Evolutionary conservation across 2,888 invertebrate genomes (phyloP), one percentile per base, ranked within the genome.

Genomic region (Artemia sinica): DNA sequence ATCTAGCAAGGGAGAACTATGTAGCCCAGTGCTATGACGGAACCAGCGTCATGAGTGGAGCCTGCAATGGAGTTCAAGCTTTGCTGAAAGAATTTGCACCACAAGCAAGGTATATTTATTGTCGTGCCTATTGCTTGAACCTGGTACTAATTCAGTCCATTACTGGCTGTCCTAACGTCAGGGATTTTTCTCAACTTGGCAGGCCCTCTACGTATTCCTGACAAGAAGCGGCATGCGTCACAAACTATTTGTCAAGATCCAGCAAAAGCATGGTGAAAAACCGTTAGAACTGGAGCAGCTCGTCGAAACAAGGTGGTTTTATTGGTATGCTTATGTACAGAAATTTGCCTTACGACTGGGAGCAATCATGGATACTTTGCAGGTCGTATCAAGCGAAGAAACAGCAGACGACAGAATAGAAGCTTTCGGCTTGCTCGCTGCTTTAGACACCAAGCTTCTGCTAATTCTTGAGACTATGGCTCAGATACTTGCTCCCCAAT

Each of bases 11-110:
- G 18, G 28, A 67, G 14, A 51, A 67, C 51, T 67, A 50, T 50
- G 66, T 68, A 49, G 70, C 68, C 28, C 68, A 71, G 49, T 50
- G 49, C 13, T 71, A 71, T 13, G 70, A 71, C 66, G 66, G 68
- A 41, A 66, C 68, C 58, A 28, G 18, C 14, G 75, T 75, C 72
- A 89, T 82, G 71, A 65, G 63, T 68, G 71, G 67, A 18, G 13
- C 11, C 49, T 18, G 68, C n/a, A 49, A 9, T 49, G 66, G 65
- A 49, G 66, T 69, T 2, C 69, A 69, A 50, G 65, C 51, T 28
- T 18, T 58, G 41, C 12, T 69, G 13, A 49, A 14, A 66, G 58
- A 69, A 69, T 18, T 69, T 49, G 13, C 69, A 50, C 68, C 69
- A 10, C 9, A 52, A n/a, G 69, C 68, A 49, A 18, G 18, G 52